Conservation (phyloP, 1,140 invertebrate genomes). For the Aporrectodea caliginosa region DNA sequence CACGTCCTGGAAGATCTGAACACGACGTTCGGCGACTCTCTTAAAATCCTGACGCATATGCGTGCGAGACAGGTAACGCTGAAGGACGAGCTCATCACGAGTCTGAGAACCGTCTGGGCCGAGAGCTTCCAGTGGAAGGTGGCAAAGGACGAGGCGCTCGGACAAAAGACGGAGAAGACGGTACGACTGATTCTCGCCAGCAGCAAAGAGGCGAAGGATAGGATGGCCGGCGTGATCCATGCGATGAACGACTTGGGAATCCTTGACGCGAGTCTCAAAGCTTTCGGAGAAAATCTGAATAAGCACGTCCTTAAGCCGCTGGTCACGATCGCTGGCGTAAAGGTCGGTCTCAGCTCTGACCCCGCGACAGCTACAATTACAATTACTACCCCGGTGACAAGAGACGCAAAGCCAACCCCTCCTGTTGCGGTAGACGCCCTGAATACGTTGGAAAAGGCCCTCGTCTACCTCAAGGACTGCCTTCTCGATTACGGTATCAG, state of each 20-base stretch:
- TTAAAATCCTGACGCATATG: background rate
- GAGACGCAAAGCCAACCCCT: background rate
- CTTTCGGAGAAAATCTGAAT: background rate
- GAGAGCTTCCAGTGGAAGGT: background rate
- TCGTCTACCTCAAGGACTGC: background rate
- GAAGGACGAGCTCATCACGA: background rate
- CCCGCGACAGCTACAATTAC: background rate
- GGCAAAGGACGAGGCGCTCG: background rate
- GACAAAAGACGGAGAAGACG: background rate
- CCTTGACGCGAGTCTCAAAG: background rate
- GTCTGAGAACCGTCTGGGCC: background rate
- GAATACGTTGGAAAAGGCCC: background rate
- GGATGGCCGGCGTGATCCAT: background rate
- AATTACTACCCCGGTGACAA: background rate
- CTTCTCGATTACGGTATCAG: background rate
- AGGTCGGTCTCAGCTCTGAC: background rate
- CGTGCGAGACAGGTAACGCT: background rate
- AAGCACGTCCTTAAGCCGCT: background rate
- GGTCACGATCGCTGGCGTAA: background rate
- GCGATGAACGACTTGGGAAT: background rate
- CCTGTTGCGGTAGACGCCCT: background rate
- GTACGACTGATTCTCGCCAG: background rate
- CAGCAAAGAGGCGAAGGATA: background rate
- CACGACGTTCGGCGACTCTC: background rate
- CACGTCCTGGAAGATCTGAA: background rate